phyloP scores from a whole-genome alignment of 1,140 invertebrate genomes.

The Elymnias hypermnestra region DNA sequence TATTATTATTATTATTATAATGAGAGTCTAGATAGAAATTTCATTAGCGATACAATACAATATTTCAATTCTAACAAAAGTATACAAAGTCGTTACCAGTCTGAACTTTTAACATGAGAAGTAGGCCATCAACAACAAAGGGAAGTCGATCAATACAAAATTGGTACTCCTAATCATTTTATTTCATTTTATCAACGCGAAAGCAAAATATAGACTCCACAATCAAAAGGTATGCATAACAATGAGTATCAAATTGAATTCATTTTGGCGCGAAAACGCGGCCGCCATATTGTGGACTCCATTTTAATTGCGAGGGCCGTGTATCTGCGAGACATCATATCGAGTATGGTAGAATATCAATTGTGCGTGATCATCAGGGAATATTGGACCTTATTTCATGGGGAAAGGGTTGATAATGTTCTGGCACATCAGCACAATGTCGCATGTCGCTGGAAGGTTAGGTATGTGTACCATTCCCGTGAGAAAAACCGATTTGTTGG shows the following conservation, averaged over 20 bases:
- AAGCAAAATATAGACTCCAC: conserved; percentile 17
- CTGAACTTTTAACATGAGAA: too few species aligned
- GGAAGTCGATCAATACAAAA: too few species aligned
- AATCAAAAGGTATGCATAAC: conserved; percentile 29
- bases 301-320: conserved; percentile 35
- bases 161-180: too few species aligned
- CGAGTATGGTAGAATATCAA: conserved; percentile 9
- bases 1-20: too few species aligned
- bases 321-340: conserved; percentile 23
- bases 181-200: background rate
- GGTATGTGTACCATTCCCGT: conserved; percentile 15
- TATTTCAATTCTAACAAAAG: too few species aligned
- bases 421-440: conserved; percentile 3
- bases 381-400: conserved; percentile 6
- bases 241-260: conserved; percentile 30
- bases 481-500: conserved; percentile 21
- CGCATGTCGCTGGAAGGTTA: conserved; percentile 11
- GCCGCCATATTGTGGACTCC: conserved; percentile 27
- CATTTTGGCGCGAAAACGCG: conserved; percentile 23
- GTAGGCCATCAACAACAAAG: too few species aligned
- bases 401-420: conserved; percentile 9
- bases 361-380: conserved; percentile 4
- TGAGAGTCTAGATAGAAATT: too few species aligned
- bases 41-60: too few species aligned
- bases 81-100: too few species aligned